phyloP scores from a whole-genome alignment of 2,888 invertebrate species.

The Acanthosepion lycidas region DNA sequence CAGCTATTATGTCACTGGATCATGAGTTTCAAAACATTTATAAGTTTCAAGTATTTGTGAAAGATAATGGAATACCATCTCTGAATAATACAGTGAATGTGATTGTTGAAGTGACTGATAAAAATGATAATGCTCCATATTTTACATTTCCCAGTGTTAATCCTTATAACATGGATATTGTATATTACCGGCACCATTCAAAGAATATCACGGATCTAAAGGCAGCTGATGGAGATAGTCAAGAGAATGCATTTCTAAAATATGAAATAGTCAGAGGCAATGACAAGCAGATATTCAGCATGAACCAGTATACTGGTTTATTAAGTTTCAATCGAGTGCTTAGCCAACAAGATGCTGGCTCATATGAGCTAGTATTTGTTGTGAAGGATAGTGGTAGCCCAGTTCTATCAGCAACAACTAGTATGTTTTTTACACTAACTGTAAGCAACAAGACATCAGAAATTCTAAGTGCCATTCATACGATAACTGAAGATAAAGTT shows the following conservation, averaged over 20 bases:
- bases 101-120: slow-evolving; percentile 33
- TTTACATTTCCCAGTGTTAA: slow-evolving; percentile 2
- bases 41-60: slow-evolving; percentile 33
- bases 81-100: slow-evolving; percentile 21
- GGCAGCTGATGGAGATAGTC: slow-evolving; percentile 33
- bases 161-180: slow-evolving; percentile 22
- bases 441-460: slow-evolving; percentile 33
- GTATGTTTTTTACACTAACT: neutral
- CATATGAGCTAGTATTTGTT: neutral
- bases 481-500: neutral
- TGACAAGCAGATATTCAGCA: slow-evolving; percentile 1
- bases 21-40: slow-evolving; percentile 10
- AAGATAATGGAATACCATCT: slow-evolving; percentile 22
- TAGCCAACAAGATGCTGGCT: slow-evolving; percentile 20
- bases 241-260: slow-evolving; percentile 33
- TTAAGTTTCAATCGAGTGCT: slow-evolving; percentile 12
- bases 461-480: neutral
- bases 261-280: slow-evolving; percentile 10
- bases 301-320: neutral
- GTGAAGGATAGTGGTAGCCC: neutral
- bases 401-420: slow-evolving; percentile 33
- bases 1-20: neutral
- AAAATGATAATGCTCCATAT: slow-evolving; percentile 23
- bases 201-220: neutral
- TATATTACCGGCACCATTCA: slow-evolving; percentile 10